Evolutionary conservation across 1,140 invertebrate species (phyloP), one percentile per base, ranked within the genome.

Genomic region (Hycleus phaleratus): DNA sequence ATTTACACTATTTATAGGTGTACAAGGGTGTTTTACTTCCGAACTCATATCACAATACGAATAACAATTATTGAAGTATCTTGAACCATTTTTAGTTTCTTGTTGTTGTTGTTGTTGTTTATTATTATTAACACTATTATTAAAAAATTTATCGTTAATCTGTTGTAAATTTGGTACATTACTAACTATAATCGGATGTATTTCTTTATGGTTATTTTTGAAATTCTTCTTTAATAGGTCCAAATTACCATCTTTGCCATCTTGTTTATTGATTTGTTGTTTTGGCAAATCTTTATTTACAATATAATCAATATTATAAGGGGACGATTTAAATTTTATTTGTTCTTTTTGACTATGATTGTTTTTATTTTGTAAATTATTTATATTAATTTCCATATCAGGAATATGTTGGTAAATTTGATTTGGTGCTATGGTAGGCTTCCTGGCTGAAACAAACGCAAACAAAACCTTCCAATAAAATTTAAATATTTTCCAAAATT

Each of bases 401-500:
- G 7, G 4, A 3, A 5, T 32, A 42, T 49, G 32, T 50, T 50
- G 49, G 46, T 58, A 49, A 26, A 48, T 32, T n/a, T 45, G 44
- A 49, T 45, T 65, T 42, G 58, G 59, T 62, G 62, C 59, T 68
- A 70, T 63, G 57, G 61, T 64, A 60, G 66, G 59, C 68, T 71
- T 70, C 68, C 69, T 71, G 64, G 67, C 69, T 71, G 64, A 64
- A 71, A 71, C 68, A 70, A 71, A 68, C 60, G 65, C 62, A 65
- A 64, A 58, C 46, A 58, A 57, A 58, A 50, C 50, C 56, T 59
- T 51, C 60, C 48, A 61, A 61, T 58, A 57, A 39, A 49, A 44
- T 43, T 10, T 26, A 42, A 24, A 32, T 32, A 32, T 32, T 32
- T 7, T 32, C 7, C 0, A 32, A 32, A 32, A 32, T 32, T 5